Percentiles rank a stretch among this genome's conserved stretches.
These are phyloP conservation scores for Neogale vison DNA, from an alignment of 2,113 vertebrate genomes.

Conservation along the genomic window DNA sequence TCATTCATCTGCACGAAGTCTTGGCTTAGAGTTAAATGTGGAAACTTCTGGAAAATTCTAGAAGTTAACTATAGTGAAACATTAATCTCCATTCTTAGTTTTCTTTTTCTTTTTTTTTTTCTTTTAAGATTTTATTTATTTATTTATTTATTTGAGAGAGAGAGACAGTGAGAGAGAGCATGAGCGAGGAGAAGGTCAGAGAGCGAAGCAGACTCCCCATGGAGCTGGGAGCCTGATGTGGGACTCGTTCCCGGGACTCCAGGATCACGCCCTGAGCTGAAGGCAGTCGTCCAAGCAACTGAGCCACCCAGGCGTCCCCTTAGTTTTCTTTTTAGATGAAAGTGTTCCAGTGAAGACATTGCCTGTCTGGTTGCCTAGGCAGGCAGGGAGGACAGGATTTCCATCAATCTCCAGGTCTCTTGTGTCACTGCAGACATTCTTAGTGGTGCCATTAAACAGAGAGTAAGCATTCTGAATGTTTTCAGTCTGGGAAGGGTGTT, in stretches of 20 bases:
- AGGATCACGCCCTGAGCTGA: too few relatives aligned
- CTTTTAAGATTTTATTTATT: too few relatives aligned
- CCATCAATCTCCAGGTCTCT: neutral
- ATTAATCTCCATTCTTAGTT: neutral
- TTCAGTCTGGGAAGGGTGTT: neutral
- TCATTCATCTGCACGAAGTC: neutral
- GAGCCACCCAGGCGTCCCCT: too few relatives aligned
- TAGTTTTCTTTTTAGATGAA: conserved; percentile 32
- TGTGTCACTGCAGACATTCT: neutral
- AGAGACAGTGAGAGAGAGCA: too few relatives aligned
- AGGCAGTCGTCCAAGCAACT: too few relatives aligned
- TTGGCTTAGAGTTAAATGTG: neutral
- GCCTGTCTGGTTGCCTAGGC: neutral
- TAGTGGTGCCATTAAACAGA: neutral
- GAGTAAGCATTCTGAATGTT: neutral
- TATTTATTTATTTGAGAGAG: too few relatives aligned
- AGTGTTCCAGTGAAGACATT: neutral
- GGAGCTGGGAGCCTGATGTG: too few relatives aligned
- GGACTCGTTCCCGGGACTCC: too few relatives aligned
- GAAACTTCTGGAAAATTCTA: neutral
- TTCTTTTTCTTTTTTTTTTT: too few relatives aligned
- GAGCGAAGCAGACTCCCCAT: too few relatives aligned
- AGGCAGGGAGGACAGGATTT: neutral
- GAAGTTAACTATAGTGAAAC: neutral
- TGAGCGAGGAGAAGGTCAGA: too few relatives aligned